These are phyloP conservation scores for Eospalax fontanierii DNA, from an alignment of 2,797 vertebrate genomes.

Conservation along the genomic window DNA sequence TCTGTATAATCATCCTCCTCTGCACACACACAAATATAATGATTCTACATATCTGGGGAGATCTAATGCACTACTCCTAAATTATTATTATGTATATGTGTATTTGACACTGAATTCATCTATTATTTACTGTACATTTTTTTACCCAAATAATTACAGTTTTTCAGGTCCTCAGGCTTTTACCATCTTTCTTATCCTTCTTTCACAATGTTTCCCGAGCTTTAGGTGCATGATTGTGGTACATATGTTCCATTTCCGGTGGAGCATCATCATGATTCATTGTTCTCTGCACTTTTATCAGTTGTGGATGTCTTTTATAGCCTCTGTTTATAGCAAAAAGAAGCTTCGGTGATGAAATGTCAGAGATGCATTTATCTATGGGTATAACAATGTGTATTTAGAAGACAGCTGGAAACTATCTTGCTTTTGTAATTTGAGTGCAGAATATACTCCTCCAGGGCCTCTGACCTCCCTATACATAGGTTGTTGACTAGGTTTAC, in stretches of 20 bases:
- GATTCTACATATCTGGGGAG: background rate
- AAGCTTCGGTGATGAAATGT: too few relatives aligned
- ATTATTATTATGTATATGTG: background rate
- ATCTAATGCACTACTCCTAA: background rate
- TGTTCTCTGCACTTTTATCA: background rate
- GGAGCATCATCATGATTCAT: background rate
- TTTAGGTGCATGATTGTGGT: background rate
- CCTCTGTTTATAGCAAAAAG: too few relatives aligned
- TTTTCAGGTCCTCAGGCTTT: background rate
- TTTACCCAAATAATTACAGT: too few relatives aligned
- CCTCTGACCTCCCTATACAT: background rate
- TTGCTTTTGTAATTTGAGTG: background rate
- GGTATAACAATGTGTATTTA: too few relatives aligned
- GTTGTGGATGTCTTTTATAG: background rate
- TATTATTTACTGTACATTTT: background rate
- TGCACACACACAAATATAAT: background rate
- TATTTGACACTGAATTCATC: conserved; percentile 15
- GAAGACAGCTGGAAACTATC: background rate
- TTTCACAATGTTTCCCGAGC: background rate
- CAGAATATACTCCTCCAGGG: background rate
- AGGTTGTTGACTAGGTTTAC: background rate
- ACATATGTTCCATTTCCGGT: background rate
- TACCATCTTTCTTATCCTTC: background rate
- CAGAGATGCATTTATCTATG: too few relatives aligned
- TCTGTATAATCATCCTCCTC: too few relatives aligned